phyloP scores from a whole-genome alignment of 2,888 invertebrate species.

The Chalcosyrphus nemorum region DNA sequence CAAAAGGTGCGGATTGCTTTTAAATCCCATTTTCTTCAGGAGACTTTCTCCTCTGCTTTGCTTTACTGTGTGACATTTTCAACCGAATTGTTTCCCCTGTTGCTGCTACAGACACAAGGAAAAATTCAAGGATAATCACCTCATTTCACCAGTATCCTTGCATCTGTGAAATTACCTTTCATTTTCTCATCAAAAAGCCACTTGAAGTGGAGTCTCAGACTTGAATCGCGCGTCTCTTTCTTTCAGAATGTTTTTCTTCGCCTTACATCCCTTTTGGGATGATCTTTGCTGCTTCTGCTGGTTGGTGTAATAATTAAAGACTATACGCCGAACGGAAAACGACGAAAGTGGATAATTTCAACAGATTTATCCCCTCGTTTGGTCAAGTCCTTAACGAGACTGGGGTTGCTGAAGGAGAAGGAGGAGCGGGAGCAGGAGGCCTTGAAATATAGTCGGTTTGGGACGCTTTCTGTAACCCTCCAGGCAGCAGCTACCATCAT shows the following conservation, averaged over 20 bases:
- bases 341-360: conserved; percentile 73
- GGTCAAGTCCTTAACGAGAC: conserved; percentile 65
- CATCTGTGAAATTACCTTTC: conserved; percentile 81
- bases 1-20: conserved; percentile 69
- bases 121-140: conserved; percentile 58
- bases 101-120: neutral
- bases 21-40: conserved; percentile 52
- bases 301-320: conserved; percentile 70
- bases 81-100: conserved; percentile 51
- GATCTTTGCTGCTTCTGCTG: conserved; percentile 15
- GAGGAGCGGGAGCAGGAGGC: neutral
- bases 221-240: conserved; percentile 20
- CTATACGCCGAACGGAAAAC: conserved; percentile 55
- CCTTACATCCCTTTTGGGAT: conserved; percentile 55
- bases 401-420: neutral
- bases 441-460: conserved; percentile 47
- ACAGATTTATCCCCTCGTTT: conserved; percentile 73
- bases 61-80: conserved; percentile 39
- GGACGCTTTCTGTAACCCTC: neutral
- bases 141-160: conserved; percentile 39
- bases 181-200: conserved; percentile 80
- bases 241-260: conserved; percentile 43
- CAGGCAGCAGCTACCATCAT: conserved; percentile 40
- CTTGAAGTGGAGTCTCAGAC: conserved; percentile 76
- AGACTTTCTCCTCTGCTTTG: neutral